Base-by-base conservation (phyloP, 1,140 invertebrate species). In the Mya arenaria region DNA sequence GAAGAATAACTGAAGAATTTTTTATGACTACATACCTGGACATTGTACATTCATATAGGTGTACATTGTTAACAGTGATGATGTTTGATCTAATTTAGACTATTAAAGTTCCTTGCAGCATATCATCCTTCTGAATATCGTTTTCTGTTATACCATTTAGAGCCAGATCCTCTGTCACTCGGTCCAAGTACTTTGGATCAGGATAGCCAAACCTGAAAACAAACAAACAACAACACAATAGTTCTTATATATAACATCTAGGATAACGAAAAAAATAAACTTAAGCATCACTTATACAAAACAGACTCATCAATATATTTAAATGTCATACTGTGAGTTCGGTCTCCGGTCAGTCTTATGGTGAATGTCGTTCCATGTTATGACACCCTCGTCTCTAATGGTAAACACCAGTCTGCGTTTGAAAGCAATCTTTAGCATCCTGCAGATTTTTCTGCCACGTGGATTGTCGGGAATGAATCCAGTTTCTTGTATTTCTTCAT, bases 391-490 rank as follows among this genome's bases (percentile, higher is more conserved):
- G 71, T 95, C 94, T 0, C 97, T 97, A 69, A 98, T 95, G 0
- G 96, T 97, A 91, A 98, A 98, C 75, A 97, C 95, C 63, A 97
- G 90, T 66, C 96, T 94, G n/a, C 96, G 93, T 87, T 97, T 95
- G 93, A 97, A 98, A 19, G 97, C 97, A 58, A 95, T 94, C 85
- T 95, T 95, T 25, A 98, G 93, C 62, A 97, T 93, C 82, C 94
- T 92, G 85, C 97, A 91, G 74, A 90, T 71, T 44, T 74, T 34
- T 36, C 60, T 44, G 8, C 74, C 74, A 32, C 65, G 39, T 41
- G 63, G 36, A 39, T 74, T 74, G 34, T 74, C 36, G 41, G 71
- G 71, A 23, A 74, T 23, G 39, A 34, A 74, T 60, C 52, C 71
- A 36, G 52, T 56, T 6, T 55, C 19, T 8, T 44, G 6, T 1